Evolutionary conservation across 2,888 invertebrate species (phyloP), one percentile per base, ranked within the genome.

Genomic region (Lasius platythorax): DNA sequence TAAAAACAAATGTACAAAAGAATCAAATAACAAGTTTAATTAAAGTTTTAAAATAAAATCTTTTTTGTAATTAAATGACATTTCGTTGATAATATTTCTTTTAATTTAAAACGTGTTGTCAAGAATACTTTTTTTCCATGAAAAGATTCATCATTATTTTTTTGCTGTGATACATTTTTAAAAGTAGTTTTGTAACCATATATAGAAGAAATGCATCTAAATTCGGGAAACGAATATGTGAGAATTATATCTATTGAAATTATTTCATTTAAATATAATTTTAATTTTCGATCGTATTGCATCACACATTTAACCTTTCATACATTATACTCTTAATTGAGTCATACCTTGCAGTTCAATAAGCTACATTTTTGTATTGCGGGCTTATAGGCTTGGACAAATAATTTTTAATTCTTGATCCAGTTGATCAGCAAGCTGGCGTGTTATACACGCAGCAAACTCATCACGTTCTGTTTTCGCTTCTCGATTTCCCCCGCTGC

Each of bases 381-480:
- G 12, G 1, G 3, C 2, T 43, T 64, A 46, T 33, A 53, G 18
- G 11, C 50, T 33, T 37, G 1, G 28, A 76, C 11, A 40, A 40
- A 18, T 56, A 33, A 50, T 18, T 12, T 53, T 8, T 18, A 53
- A 66, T 66, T 33, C 33, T n/a, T 28, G 9, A 33, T 70, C 40
- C 33, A 46, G 58, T 50, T 11, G 15, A 72, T 61, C 30, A 50
- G 33, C 15, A 23, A 43, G 37, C 15, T 58, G n/a, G 0, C 23
- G 12, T 11, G 23, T 79, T 61, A 30, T 30, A 18, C 43, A 33
- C 61, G 79, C 72, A 28, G 40, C 28, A 8, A 56, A 68, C 30
- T 72, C 72, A 18, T 53, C 61, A 15, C 28, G 2, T 81, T 81
- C 12, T 50, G 73, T 73, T 72, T 73, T 81, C 33, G 78, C 43